These are phyloP conservation scores for Elgonia sp. DNA, from an alignment of 2,888 invertebrate genomes.

Conservation along the genomic window DNA sequence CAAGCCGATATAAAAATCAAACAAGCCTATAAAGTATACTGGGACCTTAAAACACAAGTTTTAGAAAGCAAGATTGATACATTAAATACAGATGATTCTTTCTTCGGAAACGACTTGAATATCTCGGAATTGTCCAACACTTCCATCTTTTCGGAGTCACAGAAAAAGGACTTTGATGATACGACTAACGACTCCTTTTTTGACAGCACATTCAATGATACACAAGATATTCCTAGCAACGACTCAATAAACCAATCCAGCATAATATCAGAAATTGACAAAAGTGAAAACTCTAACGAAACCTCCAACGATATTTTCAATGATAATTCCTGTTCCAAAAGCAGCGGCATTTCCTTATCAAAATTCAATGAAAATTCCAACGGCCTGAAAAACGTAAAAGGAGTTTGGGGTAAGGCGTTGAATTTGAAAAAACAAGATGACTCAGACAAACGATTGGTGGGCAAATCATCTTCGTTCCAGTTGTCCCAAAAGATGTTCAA, in stretches of 20 bases:
- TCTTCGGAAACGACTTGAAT: background rate
- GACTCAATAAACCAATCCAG: no score
- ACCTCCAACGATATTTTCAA: background rate
- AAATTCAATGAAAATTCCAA: slow-evolving; percentile 70
- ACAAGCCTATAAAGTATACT: slow-evolving; percentile 94
- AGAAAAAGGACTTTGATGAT: background rate
- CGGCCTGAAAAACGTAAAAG: slow-evolving; percentile 84
- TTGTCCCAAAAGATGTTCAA: slow-evolving; percentile 91
- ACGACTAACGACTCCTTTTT: slow-evolving; percentile 17
- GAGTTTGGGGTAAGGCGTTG: slow-evolving; percentile 87
- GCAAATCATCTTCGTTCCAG: slow-evolving; percentile 87
- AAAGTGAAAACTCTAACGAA: no score
- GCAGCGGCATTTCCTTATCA: no score
- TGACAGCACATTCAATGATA: background rate
- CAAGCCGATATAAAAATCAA: slow-evolving; percentile 92
- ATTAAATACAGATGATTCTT: slow-evolving; percentile 84
- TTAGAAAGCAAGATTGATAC: slow-evolving; percentile 91
- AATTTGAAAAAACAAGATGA: slow-evolving; percentile 79
- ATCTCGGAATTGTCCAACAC: slow-evolving; percentile 12
- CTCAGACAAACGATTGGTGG: slow-evolving; percentile 70
- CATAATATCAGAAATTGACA: background rate
- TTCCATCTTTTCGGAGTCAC: no score
- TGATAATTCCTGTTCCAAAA: background rate
- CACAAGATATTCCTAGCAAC: no score
- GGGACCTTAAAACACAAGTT: slow-evolving; percentile 92